Percentiles rank a stretch among this genome's conserved stretches.
Evolutionary conservation across 1,140 invertebrate genomes (phyloP).

Genomic region (Brachystomella parvula): DNA sequence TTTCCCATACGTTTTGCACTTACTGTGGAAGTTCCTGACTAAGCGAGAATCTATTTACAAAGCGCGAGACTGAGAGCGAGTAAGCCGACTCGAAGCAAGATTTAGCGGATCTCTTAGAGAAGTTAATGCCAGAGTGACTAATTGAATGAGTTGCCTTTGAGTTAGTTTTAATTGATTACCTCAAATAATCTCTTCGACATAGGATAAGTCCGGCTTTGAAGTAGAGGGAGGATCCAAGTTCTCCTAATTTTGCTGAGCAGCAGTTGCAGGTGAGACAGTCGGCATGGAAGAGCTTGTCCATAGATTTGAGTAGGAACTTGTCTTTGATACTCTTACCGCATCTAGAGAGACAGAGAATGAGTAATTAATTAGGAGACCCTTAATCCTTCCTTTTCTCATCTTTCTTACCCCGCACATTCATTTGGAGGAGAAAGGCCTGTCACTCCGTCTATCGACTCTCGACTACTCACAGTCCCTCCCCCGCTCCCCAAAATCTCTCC

Average conservation of each 20-base stretch:
- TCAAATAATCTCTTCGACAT: slow-evolving; percentile 96
- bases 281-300: slow-evolving; percentile 95
- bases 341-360: neutral
- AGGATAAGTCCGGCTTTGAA: slow-evolving; percentile 93
- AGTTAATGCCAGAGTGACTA: neutral
- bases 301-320: slow-evolving; percentile 48
- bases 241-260: slow-evolving; percentile 91
- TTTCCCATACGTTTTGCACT: no score
- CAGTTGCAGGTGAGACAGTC: slow-evolving; percentile 96
- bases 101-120: neutral
- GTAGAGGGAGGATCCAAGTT: slow-evolving; percentile 94
- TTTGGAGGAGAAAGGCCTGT: slow-evolving; percentile 19
- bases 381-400: neutral
- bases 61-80: no score
- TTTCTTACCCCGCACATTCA: slow-evolving; percentile 30
- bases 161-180: slow-evolving; percentile 50
- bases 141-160: neutral
- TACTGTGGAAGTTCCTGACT: no score
- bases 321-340: slow-evolving; percentile 36
- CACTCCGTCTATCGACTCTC: slow-evolving; percentile 9
- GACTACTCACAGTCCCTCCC: neutral
- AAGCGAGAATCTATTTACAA: no score
- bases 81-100: neutral
- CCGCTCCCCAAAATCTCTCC: neutral
- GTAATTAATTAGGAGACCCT: neutral